Conservation (phyloP, 2,797 vertebrate genomes). For the Cottoperca gobio region DNA sequence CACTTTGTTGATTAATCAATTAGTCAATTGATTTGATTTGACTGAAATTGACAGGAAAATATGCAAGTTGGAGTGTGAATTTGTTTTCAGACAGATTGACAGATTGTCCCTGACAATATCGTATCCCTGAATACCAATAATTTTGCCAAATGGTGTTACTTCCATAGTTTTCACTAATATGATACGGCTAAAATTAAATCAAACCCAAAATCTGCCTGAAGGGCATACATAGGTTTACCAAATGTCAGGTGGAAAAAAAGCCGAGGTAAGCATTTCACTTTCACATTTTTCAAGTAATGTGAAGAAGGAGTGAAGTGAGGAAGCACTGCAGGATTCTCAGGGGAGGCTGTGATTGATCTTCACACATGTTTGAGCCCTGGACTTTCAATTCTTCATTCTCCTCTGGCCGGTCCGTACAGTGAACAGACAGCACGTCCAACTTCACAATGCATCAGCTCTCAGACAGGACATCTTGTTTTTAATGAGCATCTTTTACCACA, state of each 20-base stretch:
- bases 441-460: conserved; percentile 38
- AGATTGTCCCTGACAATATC: not conserved
- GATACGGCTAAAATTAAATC: not conserved
- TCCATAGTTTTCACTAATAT: not conserved
- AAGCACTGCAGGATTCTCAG: conserved; percentile 21
- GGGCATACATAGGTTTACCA: conserved; percentile 25
- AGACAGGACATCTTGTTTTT: conserved; percentile 52
- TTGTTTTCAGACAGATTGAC: not conserved
- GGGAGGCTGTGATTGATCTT: conserved; percentile 50
- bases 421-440: conserved; percentile 30
- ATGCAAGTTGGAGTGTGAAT: conserved; percentile 3
- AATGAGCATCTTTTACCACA: conserved; percentile 56
- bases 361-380: conserved; percentile 38
- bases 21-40: not conserved
- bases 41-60: not conserved
- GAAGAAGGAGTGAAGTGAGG: conserved; percentile 31
- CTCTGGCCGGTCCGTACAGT: not conserved
- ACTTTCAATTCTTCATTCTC: conserved; percentile 33
- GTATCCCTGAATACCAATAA: not conserved
- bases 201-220: conserved; percentile 7
- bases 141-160: not conserved
- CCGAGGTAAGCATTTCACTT: conserved; percentile 12
- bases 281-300: conserved; percentile 12
- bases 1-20: not conserved
- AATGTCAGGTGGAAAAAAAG: conserved; percentile 20